Evolutionary conservation across 2,797 vertebrate species (phyloP).

Genomic region (Sparus aurata): DNA sequence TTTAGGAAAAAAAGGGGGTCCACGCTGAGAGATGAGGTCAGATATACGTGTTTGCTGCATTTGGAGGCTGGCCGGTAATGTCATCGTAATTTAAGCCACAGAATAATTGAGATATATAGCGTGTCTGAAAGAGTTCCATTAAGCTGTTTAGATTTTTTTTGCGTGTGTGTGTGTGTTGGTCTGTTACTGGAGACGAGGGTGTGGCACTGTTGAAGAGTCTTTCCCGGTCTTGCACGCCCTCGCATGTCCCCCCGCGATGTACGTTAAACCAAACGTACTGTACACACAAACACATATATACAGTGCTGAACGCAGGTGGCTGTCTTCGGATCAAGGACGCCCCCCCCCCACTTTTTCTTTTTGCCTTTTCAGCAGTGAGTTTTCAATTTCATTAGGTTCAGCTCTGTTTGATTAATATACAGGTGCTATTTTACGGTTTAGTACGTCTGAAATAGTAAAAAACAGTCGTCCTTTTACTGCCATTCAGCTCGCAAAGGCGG

Average conservation of each 20-base stretch:
- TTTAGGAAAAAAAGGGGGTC: constrained; percentile 70
- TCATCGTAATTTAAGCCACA: constrained; percentile 95
- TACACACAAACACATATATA: constrained; percentile 9
- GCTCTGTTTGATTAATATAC: constrained; percentile 68
- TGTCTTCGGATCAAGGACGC: constrained; percentile 68
- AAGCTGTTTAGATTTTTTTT: constrained; percentile 82
- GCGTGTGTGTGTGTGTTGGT: too few species aligned
- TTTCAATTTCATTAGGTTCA: constrained; percentile 65
- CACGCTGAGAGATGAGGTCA: constrained; percentile 81
- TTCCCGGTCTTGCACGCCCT: constrained; percentile 72
- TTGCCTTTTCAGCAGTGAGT: constrained; percentile 69
- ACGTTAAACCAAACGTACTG: constrained; percentile 57
- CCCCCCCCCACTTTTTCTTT: background rate
- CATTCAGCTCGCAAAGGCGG: constrained; percentile 58
- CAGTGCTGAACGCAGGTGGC: constrained; percentile 22
- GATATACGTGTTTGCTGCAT: constrained; percentile 81
- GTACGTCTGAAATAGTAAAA: constrained; percentile 58
- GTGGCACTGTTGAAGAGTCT: constrained; percentile 84
- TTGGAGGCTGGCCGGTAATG: constrained; percentile 75
- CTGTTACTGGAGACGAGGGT: constrained; percentile 93
- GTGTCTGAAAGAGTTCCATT: constrained; percentile 93
- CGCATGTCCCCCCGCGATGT: constrained; percentile 11
- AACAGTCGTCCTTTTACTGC: constrained; percentile 51
- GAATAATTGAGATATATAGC: constrained; percentile 95
- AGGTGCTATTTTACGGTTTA: constrained; percentile 71